Base-by-base conservation (phyloP, 2,888 invertebrate species). In the Cheilosia scutellata region DNA sequence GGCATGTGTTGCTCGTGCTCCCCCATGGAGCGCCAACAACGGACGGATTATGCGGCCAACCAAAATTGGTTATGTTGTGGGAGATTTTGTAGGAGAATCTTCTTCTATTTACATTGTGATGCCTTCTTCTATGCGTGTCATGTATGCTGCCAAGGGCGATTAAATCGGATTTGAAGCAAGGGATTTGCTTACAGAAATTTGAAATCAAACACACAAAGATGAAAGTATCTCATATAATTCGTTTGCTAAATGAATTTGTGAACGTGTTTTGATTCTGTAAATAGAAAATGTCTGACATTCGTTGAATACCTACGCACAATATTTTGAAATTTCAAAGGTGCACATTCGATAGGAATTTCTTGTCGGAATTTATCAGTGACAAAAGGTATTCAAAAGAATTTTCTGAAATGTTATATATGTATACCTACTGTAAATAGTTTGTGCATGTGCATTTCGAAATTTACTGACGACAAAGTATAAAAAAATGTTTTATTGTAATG, bases 1-100 rank as follows among this genome's bases (percentile, higher is more conserved):
- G 75, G 33, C 80, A 66, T 83, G 44, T 58, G 78, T 55, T 72
- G 72, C 60, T 57, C 55, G 49, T 72, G 72, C 60, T 57, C 55
- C 60, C 55, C 63, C 9, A 20, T 53, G 44, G 49, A 57, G 40
- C 29, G 29, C 5, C 9, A n/a, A 16, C 5, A 4, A 58, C 31
- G 53, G 25, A 47, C 16, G 63, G 83, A 83, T 83, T 79, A 78
- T 44, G 51, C 25, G 83, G 72, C 2, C 78, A 75, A 75, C 55
- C 63, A 1, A 84, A 70, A 79, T 84, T 70, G 74, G 68, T 42
- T 68, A 31, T 74, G 60, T 57, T 74, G 60, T 57, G 55, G 27
- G 57, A 47, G 47, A 79, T 70, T 53, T 68, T n/a, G 42, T 63
- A 13, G 65, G 49, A 37, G 33, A 49, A 2, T 57, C 20, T 33